A percentile compares a stretch with the other conserved stretches of the same genome.
Evolutionary conservation across 2,113 vertebrate genomes (phyloP).

Genomic region (Colossoma macropomum): DNA sequence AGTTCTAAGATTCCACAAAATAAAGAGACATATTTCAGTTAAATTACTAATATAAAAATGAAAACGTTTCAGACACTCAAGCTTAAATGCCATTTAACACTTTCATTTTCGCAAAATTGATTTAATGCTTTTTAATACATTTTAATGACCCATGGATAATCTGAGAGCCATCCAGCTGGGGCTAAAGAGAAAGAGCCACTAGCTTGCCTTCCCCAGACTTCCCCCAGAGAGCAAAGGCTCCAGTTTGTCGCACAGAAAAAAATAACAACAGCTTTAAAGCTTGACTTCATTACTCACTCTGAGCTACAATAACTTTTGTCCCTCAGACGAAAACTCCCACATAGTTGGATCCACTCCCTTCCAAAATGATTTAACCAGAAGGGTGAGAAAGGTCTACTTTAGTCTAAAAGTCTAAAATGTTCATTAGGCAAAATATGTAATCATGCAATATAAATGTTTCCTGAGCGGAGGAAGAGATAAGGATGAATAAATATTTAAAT

Average conservation of each 20-base stretch:
- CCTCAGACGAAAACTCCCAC: background rate
- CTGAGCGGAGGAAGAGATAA: background rate
- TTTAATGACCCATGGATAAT: background rate
- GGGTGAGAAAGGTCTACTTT: background rate
- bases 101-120: background rate
- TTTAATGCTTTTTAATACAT: background rate
- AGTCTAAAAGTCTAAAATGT: background rate
- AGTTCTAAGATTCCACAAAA: too few species aligned
- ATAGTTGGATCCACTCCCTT: background rate
- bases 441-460: background rate
- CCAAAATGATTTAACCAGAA: background rate
- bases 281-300: background rate
- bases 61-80: too few species aligned
- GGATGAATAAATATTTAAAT: slow-evolving; percentile 1
- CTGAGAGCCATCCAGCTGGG: slow-evolving; percentile 7
- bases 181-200: background rate
- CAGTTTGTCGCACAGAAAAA: background rate
- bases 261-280: background rate
- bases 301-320: background rate
- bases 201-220: slow-evolving; percentile 10
- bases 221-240: slow-evolving; percentile 14
- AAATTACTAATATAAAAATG: too few species aligned
- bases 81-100: background rate
- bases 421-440: background rate
- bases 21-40: too few species aligned